A percentile compares a stretch with the other conserved stretches of the same genome.
Evolutionary conservation across 2,797 vertebrate species (phyloP).

Genomic region (Bovichtus diacanthus): DNA sequence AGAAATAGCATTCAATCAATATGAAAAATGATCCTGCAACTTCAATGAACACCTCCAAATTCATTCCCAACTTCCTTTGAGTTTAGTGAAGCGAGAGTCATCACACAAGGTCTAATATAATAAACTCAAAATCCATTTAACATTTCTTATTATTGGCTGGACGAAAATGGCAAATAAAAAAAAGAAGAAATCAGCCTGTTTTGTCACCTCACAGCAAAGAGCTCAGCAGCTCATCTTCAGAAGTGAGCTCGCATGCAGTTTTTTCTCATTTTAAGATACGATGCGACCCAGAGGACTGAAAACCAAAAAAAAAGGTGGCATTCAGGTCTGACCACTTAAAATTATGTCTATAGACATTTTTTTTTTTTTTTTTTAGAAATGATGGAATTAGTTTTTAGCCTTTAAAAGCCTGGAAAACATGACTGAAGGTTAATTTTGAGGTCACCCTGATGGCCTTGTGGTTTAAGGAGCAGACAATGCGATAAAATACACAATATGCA

Average conservation of each 20-base stretch:
- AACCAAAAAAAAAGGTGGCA: not conserved
- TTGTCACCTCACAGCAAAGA: not conserved
- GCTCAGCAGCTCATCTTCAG: not conserved
- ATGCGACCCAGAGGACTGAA: not conserved
- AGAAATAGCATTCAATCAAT: constrained; percentile 12
- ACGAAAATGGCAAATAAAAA: not conserved
- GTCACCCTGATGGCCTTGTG: not conserved
- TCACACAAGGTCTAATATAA: not conserved
- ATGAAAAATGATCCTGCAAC: not conserved
- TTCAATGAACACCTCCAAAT: not conserved
- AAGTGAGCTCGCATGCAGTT: not conserved
- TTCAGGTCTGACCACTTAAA: not conserved
- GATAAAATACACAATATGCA: too few relatives aligned
- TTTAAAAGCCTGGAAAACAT: not conserved
- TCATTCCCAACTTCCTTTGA: constrained; percentile 1
- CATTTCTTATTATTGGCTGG: not conserved
- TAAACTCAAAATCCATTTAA: not conserved
- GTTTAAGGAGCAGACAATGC: not conserved
- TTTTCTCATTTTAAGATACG: not conserved
- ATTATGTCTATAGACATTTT: not conserved
- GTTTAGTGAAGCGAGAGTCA: not conserved
- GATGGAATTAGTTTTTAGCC: not conserved
- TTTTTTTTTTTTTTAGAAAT: too few relatives aligned
- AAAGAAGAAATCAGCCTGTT: not conserved
- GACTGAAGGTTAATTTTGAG: not conserved